Percentiles rank a stretch among this genome's conserved stretches.
phyloP scores from a whole-genome alignment of 2,888 invertebrate genomes.

The Pristionchus exspectatus region DNA sequence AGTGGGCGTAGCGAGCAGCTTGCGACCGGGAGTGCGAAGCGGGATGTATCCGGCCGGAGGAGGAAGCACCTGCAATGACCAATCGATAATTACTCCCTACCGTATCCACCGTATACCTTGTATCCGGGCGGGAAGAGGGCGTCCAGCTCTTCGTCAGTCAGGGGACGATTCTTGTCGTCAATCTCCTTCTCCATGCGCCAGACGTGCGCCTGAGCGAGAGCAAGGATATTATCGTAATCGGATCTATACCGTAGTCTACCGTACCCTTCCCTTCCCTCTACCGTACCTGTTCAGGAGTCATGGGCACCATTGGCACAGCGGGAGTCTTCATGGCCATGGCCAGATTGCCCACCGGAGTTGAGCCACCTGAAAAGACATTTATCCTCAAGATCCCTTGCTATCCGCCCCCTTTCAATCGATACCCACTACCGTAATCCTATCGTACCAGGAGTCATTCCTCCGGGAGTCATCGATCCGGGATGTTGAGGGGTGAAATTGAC shows the following conservation, averaged over 20 bases:
- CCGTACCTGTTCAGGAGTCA: constrained; percentile 90
- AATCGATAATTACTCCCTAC: background rate
- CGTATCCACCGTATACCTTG: constrained; percentile 84
- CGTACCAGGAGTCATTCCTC: constrained; percentile 78
- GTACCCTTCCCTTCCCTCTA: constrained; percentile 79
- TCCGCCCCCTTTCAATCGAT: background rate
- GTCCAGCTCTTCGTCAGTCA: constrained; percentile 97
- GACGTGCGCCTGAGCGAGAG: constrained; percentile 32
- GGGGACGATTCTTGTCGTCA: constrained; percentile 95
- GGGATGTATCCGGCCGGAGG: constrained; percentile 97
- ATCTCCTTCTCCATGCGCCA: constrained; percentile 88
- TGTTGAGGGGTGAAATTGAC: constrained; percentile 82
- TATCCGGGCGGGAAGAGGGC: constrained; percentile 98
- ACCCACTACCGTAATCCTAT: background rate
- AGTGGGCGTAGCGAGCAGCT: constrained; percentile 97
- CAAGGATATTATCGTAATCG: background rate
- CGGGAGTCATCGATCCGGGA: constrained; percentile 60
- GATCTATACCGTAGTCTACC: background rate
- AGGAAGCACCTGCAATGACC: constrained; percentile 83
- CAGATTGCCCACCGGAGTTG: constrained; percentile 85
- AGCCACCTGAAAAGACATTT: constrained; percentile 74
- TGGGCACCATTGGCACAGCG: constrained; percentile 90
- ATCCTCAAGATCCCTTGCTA: background rate
- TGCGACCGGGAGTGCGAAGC: constrained; percentile 96
- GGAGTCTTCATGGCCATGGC: constrained; percentile 99